phyloP scores from a whole-genome alignment of 2,888 invertebrate genomes.

The Emmelina monodactyla region DNA sequence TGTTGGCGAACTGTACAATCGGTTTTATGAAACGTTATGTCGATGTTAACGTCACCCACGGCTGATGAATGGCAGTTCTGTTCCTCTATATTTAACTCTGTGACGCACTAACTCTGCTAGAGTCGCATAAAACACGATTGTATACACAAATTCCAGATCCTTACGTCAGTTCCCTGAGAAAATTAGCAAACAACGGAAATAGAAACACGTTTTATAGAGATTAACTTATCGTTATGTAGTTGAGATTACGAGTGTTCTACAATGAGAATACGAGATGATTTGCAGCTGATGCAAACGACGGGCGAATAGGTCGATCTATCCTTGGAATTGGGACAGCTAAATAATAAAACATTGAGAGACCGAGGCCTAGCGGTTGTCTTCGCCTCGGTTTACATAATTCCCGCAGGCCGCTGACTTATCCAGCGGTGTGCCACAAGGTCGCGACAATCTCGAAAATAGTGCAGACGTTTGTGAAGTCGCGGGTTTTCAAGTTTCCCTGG shows the following conservation, averaged over 20 bases:
- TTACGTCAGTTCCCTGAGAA: conserved; percentile 16
- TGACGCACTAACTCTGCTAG: conserved; percentile 32
- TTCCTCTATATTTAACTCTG: conserved; percentile 27
- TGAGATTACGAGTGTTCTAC: too few relatives aligned
- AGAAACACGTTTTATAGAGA: too few relatives aligned
- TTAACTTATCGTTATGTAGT: not conserved
- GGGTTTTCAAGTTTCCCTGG: conserved; percentile 49
- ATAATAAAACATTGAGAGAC: too few relatives aligned
- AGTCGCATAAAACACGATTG: conserved; percentile 19
- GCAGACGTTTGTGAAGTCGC: conserved; percentile 56
- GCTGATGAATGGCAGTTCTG: conserved; percentile 28
- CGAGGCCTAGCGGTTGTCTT: conserved; percentile 17
- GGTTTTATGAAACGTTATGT: conserved; percentile 24
- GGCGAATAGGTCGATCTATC: too few relatives aligned
- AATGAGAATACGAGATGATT: too few relatives aligned
- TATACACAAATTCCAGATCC: conserved; percentile 13
- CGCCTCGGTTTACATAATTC: conserved; percentile 33
- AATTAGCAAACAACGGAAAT: too few relatives aligned
- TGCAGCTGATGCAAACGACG: too few relatives aligned
- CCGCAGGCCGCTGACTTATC: conserved; percentile 44
- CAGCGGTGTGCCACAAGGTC: conserved; percentile 46
- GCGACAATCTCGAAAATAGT: conserved; percentile 51
- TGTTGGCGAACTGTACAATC: too few relatives aligned
- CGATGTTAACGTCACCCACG: conserved; percentile 21
- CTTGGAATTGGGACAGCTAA: too few relatives aligned